Evolutionary conservation across 2,888 invertebrate genomes (phyloP).

Genomic region (Xestia xanthographa): DNA sequence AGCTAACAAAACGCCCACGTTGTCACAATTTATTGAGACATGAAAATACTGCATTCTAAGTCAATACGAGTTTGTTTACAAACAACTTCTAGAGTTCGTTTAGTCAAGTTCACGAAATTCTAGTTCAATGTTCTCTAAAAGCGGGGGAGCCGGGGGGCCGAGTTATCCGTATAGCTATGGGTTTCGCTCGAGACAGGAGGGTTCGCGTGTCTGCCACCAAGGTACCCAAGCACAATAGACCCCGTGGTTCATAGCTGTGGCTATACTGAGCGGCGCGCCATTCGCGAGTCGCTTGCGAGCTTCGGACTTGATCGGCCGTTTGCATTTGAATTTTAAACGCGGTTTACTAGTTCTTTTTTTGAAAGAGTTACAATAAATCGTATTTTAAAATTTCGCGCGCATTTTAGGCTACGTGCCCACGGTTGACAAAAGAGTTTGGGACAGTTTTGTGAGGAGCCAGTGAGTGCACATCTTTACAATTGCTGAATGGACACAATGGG

Average conservation of each 20-base stretch:
- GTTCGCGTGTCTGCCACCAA: slow-evolving; percentile 86
- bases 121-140: slow-evolving; percentile 66
- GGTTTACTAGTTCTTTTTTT: slow-evolving; percentile 64
- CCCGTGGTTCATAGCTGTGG: slow-evolving; percentile 83
- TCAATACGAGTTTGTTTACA: slow-evolving; percentile 64
- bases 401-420: slow-evolving; percentile 15
- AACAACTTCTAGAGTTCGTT: slow-evolving; percentile 61
- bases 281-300: slow-evolving; percentile 87
- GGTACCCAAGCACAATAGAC: slow-evolving; percentile 82
- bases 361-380: slow-evolving; percentile 48
- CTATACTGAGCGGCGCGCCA: slow-evolving; percentile 77
- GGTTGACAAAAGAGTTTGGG: slow-evolving; percentile 63
- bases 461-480: slow-evolving; percentile 77
- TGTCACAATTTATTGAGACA: slow-evolving; percentile 52
- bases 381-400: slow-evolving; percentile 53
- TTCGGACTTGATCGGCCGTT: slow-evolving; percentile 88
- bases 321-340: slow-evolving; percentile 79
- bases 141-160: slow-evolving; percentile 73
- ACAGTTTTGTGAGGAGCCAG: slow-evolving; percentile 73
- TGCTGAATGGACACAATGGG: slow-evolving; percentile 83
- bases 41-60: slow-evolving; percentile 57
- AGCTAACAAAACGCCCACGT: slow-evolving; percentile 57
- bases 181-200: slow-evolving; percentile 77
- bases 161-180: slow-evolving; percentile 74
- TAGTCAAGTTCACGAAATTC: slow-evolving; percentile 63